Percentiles rank a stretch among this genome's conserved stretches.
Conservation (phyloP, 2,888 invertebrate genomes). For the Microchrysa polita region DNA sequence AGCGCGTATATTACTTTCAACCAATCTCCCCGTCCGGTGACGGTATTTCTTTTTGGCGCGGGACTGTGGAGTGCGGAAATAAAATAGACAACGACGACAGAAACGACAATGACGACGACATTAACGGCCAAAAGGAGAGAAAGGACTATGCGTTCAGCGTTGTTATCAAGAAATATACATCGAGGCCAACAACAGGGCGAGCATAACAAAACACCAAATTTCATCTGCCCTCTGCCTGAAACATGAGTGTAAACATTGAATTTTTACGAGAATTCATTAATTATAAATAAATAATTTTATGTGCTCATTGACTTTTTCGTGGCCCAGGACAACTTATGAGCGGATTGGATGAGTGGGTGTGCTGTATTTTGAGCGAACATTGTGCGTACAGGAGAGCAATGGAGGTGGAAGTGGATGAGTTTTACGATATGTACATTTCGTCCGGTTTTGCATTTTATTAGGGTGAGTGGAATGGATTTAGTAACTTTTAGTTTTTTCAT, state of each 20-base stretch:
- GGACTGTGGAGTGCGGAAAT: neutral
- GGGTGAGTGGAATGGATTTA: too few relatives aligned
- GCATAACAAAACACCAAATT: slow-evolving; percentile 20
- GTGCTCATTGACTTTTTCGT: slow-evolving; percentile 32
- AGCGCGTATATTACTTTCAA: slow-evolving; percentile 1
- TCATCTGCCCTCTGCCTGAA: slow-evolving; percentile 25
- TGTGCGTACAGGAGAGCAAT: neutral
- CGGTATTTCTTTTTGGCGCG: neutral
- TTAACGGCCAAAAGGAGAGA: neutral
- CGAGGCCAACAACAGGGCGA: neutral
- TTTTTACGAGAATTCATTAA: slow-evolving; percentile 44
- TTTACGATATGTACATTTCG: slow-evolving; percentile 11
- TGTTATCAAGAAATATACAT: slow-evolving; percentile 3
- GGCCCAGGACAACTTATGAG: neutral
- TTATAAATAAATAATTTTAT: slow-evolving; percentile 46
- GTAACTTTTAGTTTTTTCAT: too few relatives aligned
- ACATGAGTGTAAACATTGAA: slow-evolving; percentile 43
- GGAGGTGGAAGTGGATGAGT: neutral
- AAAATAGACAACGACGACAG: neutral
- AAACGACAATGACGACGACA: neutral
- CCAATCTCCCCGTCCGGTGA: too few relatives aligned
- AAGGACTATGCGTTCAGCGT: too few relatives aligned
- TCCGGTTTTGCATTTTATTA: neutral
- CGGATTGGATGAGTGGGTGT: neutral
- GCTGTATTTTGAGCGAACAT: too few relatives aligned